Percentiles rank a stretch among this genome's conserved stretches.
These are phyloP conservation scores for Lepisosteus oculatus DNA, from an alignment of 2,113 vertebrate genomes.

Conservation along the genomic window DNA sequence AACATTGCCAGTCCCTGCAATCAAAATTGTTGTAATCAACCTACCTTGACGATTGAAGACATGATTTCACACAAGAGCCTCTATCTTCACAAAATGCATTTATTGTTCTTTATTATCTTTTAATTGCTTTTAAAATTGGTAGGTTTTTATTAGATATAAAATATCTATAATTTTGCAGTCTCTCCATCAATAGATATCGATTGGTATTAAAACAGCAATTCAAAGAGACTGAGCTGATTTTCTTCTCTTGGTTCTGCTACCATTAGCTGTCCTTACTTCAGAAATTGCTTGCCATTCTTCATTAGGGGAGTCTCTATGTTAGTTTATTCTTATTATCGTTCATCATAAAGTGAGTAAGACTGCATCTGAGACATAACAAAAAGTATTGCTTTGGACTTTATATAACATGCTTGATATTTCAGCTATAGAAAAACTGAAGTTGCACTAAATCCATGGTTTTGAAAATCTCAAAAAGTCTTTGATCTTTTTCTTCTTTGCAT, in stretches of 20 bases:
- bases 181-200: conserved; percentile 62
- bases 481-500: conserved; percentile 59
- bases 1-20: too few relatives aligned
- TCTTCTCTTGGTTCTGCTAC: conserved; percentile 50
- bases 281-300: conserved; percentile 60
- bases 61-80: too few relatives aligned
- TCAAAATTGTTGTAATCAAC: too few relatives aligned
- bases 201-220: conserved; percentile 56
- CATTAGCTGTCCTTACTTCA: conserved; percentile 29
- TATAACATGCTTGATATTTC: too few relatives aligned
- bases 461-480: conserved; percentile 56
- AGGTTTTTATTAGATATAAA: conserved; percentile 51
- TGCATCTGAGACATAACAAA: conserved; percentile 6
- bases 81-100: too few relatives aligned
- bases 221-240: conserved; percentile 53
- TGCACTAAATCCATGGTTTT: conserved; percentile 61
- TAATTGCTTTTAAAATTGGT: too few relatives aligned
- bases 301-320: conserved; percentile 51
- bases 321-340: conserved; percentile 52
- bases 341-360: conserved; percentile 42
- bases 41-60: too few relatives aligned
- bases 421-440: conserved; percentile 22
- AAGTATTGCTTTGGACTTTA: too few relatives aligned
- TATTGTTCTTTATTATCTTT: too few relatives aligned
- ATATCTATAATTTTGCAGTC: conserved; percentile 39